A percentile compares a stretch with the other conserved stretches of the same genome.
Evolutionary conservation across 2,888 invertebrate species (phyloP).

Genomic region (Zaprionus bogoriensis): DNA sequence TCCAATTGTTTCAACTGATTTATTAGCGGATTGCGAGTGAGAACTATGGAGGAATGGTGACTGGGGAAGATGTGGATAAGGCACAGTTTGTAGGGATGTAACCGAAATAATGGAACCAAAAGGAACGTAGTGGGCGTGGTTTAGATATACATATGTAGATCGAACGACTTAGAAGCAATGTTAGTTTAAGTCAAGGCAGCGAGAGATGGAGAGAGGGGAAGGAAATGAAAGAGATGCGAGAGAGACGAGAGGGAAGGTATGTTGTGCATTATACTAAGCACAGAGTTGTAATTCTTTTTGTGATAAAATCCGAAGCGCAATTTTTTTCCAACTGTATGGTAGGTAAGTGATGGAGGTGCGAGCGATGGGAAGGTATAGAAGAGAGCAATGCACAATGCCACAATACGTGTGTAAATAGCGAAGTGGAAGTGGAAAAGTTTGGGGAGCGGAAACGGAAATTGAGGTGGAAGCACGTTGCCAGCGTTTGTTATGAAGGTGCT

Average conservation of each 20-base stretch:
- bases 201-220: not conserved
- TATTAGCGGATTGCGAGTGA: slow-evolving; percentile 43
- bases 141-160: slow-evolving; percentile 35
- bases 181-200: slow-evolving; percentile 37
- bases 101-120: slow-evolving; percentile 62
- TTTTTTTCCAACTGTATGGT: slow-evolving; percentile 73
- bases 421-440: slow-evolving; percentile 4
- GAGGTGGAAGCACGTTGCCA: slow-evolving; percentile 38
- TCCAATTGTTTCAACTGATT: slow-evolving; percentile 22
- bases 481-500: slow-evolving; percentile 80
- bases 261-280: slow-evolving; percentile 42
- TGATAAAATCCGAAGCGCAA: slow-evolving; percentile 77
- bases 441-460: slow-evolving; percentile 1
- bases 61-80: slow-evolving; percentile 17
- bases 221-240: not conserved
- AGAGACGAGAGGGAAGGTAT: not conserved
- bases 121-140: slow-evolving; percentile 43
- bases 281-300: slow-evolving; percentile 74
- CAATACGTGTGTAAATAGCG: slow-evolving; percentile 55
- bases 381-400: slow-evolving; percentile 16
- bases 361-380: not conserved
- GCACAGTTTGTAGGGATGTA: slow-evolving; percentile 18
- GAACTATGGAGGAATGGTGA: not conserved
- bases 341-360: slow-evolving; percentile 43
- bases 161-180: slow-evolving; percentile 56